phyloP scores from a whole-genome alignment of 2,888 invertebrate genomes.

The Busseola fusca region DNA sequence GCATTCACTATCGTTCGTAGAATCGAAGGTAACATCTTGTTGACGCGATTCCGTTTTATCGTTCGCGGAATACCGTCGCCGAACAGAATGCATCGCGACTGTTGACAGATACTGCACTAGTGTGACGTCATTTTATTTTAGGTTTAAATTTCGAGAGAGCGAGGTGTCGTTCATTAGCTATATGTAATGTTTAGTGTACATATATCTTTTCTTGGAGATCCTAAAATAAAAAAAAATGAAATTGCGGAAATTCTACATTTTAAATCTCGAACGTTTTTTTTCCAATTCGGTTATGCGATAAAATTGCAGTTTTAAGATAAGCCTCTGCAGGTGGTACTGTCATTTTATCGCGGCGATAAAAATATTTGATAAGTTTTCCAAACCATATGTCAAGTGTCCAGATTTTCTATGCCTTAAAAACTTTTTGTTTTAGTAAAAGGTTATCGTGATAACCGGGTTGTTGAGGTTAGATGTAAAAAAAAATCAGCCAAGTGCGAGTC shows the following conservation, averaged over 20 bases:
- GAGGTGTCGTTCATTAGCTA: no score
- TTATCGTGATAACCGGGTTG: neutral
- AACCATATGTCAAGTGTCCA: neutral
- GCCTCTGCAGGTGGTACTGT: no score
- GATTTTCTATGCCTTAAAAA: neutral
- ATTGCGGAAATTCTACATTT: slow-evolving; percentile 11
- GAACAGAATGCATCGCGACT: slow-evolving; percentile 46
- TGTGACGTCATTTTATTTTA: slow-evolving; percentile 35
- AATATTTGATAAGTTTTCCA: neutral
- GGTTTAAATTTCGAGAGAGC: no score
- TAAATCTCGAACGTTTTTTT: slow-evolving; percentile 12
- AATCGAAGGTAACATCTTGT: slow-evolving; percentile 55
- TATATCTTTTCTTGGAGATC: no score
- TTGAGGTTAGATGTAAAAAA: neutral
- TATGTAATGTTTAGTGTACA: no score
- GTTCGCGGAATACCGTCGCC: slow-evolving; percentile 53
- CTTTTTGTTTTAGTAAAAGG: neutral
- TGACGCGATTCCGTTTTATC: slow-evolving; percentile 53
- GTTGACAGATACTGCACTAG: slow-evolving; percentile 49
- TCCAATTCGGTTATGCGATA: neutral
- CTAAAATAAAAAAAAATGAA: no score
- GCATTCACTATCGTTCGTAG: slow-evolving; percentile 56
- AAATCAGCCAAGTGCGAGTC: no score
- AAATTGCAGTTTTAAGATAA: slow-evolving; percentile 16
- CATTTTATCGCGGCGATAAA: slow-evolving; percentile 7